Evolutionary conservation across 2,797 vertebrate genomes (phyloP), one percentile per base, ranked within the genome.

Genomic region (Anomalospiza imberbis): DNA sequence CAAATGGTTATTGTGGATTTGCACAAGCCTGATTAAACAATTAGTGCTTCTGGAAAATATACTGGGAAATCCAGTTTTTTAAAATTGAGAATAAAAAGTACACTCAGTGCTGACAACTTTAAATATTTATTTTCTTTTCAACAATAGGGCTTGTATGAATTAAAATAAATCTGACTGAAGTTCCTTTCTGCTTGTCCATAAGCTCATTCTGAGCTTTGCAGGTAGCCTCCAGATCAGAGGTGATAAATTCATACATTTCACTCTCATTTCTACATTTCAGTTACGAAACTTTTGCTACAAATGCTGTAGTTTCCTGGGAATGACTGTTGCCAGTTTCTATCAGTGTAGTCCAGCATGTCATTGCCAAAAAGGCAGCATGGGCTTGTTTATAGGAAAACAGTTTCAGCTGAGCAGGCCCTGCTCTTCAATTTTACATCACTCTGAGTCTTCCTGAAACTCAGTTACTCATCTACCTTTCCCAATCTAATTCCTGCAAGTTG

Each of bases 21-120:
- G 53, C 45, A 77, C 50, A 68, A 68, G n/a, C 61, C 28, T 79
- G 73, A 92, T 89, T 86, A 93, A 91, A 85, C 50, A 68, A 11
- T 81, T 86, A 60, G 42, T 80, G 7, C 75, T 93, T 87, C 42
- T 80, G 54, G 34, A 80, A 96, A 82, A 47, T 25, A 32, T 15
- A 34, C 7, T 50, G 44, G 12, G 20, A 74, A 77, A 72, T 40
- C 34, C 6, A 40, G 8, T 7, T 86, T 81, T 77, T 48, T 9
- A 79, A 65, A 85, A 74, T 7, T 40, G 19, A 67, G 28, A 40
- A 24, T 38, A 18, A 67, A 79, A 89, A 65, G 31, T 71, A 16
- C 22, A 65, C 10, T 74, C 19, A 66, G 13, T 80, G 36, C 42
- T 61, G 55, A 38, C 18, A 79, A 12, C 32, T 77, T 80, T 45